A percentile compares a stretch with the other conserved stretches of the same genome.
Conservation (phyloP, 2,113 vertebrate species). For the Sapajus apella region DNA sequence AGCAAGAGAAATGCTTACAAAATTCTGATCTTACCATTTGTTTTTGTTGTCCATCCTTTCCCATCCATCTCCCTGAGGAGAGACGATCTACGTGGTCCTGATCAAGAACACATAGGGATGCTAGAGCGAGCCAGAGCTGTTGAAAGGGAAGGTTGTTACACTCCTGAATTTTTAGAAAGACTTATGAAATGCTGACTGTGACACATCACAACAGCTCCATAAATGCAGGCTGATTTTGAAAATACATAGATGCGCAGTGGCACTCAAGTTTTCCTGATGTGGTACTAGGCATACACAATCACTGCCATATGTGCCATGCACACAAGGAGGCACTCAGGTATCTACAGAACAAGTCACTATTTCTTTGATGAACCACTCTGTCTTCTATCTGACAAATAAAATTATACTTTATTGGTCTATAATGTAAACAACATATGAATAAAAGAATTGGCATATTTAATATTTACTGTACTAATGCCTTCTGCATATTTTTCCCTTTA, state of each 20-base stretch:
- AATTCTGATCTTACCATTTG: constrained; percentile 92
- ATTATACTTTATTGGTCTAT: background rate
- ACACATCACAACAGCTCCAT: background rate
- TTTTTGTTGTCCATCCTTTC: constrained; percentile 98
- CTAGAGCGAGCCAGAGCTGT: constrained; percentile 97
- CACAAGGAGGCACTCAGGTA: background rate
- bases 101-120: constrained; percentile 97
- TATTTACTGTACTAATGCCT: background rate
- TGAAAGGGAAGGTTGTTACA: constrained; percentile 16
- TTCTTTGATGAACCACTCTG: background rate
- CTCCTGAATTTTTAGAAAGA: background rate
- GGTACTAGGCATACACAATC: background rate
- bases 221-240: background rate
- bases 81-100: constrained; percentile 98
- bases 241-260: background rate
- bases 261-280: background rate
- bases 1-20: background rate
- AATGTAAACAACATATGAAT: background rate
- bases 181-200: background rate
- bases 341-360: background rate
- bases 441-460: constrained; percentile 5
- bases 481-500: background rate
- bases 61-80: constrained; percentile 99
- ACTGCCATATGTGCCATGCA: background rate
- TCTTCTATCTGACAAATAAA: background rate